A percentile compares a stretch with the other conserved stretches of the same genome.
These are phyloP conservation scores for Oikopleura vanhoeffeni DNA, from an alignment of 23 tunicate species.

Conservation along the genomic window DNA sequence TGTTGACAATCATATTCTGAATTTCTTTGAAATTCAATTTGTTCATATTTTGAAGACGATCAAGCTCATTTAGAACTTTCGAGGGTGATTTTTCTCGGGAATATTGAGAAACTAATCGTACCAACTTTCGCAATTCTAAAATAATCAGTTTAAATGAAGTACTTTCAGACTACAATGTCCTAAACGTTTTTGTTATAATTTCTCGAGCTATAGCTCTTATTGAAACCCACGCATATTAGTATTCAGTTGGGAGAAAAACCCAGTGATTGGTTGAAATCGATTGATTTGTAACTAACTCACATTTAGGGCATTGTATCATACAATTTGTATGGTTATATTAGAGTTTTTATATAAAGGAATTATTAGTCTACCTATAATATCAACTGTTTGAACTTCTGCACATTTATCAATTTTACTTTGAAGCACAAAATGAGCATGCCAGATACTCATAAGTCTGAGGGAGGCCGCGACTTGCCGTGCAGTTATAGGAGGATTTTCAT, in stretches of 20 bases:
- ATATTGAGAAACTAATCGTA: background rate
- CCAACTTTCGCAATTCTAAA: conserved; percentile 9
- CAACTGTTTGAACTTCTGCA: background rate
- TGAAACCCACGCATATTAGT: no score
- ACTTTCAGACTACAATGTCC: no score
- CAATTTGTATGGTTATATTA: background rate
- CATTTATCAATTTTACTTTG: background rate
- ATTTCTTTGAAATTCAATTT: background rate
- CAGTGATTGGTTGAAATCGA: no score
- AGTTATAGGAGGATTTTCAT: background rate
- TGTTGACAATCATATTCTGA: background rate
- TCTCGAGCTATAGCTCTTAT: no score
- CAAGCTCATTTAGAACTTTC: background rate
- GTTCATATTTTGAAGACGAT: background rate
- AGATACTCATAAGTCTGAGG: background rate
- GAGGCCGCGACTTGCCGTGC: background rate
- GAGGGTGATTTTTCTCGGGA: background rate
- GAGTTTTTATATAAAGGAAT: no score
- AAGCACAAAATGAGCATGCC: background rate
- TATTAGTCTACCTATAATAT: background rate
- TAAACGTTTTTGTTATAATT: no score
- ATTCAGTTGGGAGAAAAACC: no score
- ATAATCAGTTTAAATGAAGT: no score
- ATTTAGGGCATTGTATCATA: no score
- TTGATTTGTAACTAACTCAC: no score